Conservation (phyloP, 2,888 invertebrate genomes). For the Lacanobia oleracea region DNA sequence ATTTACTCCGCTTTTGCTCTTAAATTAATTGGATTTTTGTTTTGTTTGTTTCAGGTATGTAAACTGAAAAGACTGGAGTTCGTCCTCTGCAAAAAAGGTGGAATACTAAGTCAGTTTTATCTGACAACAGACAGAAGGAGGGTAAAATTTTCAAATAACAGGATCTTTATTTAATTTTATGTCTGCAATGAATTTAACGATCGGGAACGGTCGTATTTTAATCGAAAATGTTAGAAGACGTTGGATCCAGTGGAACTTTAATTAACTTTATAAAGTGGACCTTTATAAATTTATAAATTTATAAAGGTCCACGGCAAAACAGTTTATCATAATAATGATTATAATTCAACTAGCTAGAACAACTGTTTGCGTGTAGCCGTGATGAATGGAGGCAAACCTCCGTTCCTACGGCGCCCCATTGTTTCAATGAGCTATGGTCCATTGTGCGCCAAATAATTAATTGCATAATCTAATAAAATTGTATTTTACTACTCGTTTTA, state of each 20-base stretch:
- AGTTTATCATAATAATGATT: constrained; percentile 54
- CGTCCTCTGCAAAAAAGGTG: background rate
- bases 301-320: constrained; percentile 30
- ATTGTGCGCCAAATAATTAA: constrained; percentile 68
- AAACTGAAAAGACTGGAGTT: background rate
- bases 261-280: too few species aligned
- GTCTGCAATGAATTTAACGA: background rate
- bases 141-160: background rate
- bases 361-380: constrained; percentile 43
- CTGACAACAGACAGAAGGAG: too few species aligned
- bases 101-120: constrained; percentile 11
- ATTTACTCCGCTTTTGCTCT: constrained; percentile 25
- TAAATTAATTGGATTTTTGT: constrained; percentile 36
- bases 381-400: constrained; percentile 54
- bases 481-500: constrained; percentile 39
- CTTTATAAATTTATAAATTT: too few species aligned
- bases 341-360: constrained; percentile 47
- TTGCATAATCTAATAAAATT: constrained; percentile 64
- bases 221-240: constrained; percentile 2
- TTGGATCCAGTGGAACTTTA: constrained; percentile 9
- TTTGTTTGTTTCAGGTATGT: constrained; percentile 65
- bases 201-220: background rate
- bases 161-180: background rate
- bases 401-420: constrained; percentile 64
- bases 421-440: constrained; percentile 67